Percentiles rank a stretch among this genome's conserved stretches.
Evolutionary conservation across 2,113 vertebrate genomes (phyloP).

Genomic region (Apteryx owenii): DNA sequence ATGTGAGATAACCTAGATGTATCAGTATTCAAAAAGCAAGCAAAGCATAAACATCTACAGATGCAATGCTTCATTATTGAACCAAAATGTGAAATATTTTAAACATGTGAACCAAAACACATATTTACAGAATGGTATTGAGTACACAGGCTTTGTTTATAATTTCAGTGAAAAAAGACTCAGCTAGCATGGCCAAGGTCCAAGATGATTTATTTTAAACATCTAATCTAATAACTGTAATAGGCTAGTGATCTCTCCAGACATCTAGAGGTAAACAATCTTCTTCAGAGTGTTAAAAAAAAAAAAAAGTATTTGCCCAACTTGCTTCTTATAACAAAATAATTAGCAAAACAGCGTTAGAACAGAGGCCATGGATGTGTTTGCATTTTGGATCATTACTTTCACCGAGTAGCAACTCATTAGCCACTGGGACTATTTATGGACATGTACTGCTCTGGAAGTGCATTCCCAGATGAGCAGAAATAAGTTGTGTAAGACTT

Average conservation of each 20-base stretch:
- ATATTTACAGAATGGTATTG: background rate
- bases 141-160: background rate
- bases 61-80: background rate
- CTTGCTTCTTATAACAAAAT: background rate
- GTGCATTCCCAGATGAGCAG: background rate
- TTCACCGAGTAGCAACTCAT: background rate
- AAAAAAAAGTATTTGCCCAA: background rate
- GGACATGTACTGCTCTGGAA: accelerated
- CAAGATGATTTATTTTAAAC: background rate
- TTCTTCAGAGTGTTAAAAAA: background rate
- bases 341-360: background rate
- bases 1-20: background rate
- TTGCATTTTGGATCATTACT: background rate
- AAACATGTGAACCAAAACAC: background rate
- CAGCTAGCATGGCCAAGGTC: background rate
- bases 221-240: background rate
- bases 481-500: accelerated
- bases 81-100: background rate
- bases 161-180: background rate
- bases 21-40: background rate
- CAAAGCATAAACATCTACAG: background rate
- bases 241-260: background rate
- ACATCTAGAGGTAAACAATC: background rate
- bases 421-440: background rate
- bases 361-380: accelerated